Evolutionary conservation across 1,140 invertebrate genomes (phyloP), one percentile per base, ranked within the genome.

Genomic region (Euura lappo): DNA sequence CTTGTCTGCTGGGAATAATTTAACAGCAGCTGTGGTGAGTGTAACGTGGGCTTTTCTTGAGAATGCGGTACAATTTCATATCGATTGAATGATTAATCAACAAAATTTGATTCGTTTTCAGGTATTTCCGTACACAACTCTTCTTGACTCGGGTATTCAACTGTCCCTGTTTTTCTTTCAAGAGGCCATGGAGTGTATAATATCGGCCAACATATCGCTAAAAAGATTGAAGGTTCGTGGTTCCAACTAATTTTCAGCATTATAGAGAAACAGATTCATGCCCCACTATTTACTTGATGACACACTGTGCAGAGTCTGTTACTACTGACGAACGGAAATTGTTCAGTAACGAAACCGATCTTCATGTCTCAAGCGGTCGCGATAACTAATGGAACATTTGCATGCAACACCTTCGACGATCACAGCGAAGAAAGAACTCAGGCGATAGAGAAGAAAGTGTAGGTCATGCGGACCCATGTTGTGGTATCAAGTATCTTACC

Each of bases 1-100:
- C 75, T 88, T 92, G n/a, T 80, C 86, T 13, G 83, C 88, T 44
- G 92, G 91, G 46, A 84, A 89, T 81, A 89, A 90, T 81, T 87
- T 94, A 70, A 89, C 88, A 44, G 88, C 91, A 28, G 28, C 28
- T 28, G 28, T 28, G 43, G 88, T 91, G 44, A 89, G 93, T 88
- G 93, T 93, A 88, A 82, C 28, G 76, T 76, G 68, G n/a, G 75
- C 70, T 69, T 68, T 69, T 46, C 4, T 70, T 72, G 47, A 45
- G 13, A 11, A 73, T 45, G 69, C 42, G 10, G 70, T 74, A 43
- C 44, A 60, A 72, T 71, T 13, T 44, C 47, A 44, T 47, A 44
- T 70, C 69, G 45, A 13, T 70, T 45, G 67, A 68, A 72, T 68
- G n/a, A 72, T 71, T 60, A 2, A 7, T 44, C 46, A 44, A 64